Conservation (phyloP, 2,113 vertebrate species). For the Saguinus imperator region DNA sequence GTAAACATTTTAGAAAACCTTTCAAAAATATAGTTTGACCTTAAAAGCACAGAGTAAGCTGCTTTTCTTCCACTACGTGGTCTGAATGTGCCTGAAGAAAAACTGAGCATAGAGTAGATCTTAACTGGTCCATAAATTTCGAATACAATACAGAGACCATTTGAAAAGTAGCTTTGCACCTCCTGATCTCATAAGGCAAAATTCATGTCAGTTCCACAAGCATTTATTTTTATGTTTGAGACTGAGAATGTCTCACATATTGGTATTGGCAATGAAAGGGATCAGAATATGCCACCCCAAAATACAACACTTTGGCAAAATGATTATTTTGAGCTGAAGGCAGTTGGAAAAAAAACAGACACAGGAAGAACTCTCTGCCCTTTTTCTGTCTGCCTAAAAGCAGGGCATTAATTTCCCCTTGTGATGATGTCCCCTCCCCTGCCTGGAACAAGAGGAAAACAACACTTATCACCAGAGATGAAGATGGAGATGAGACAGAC, state of each 20-base stretch:
- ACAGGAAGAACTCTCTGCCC: not conserved
- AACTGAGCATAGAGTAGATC: not conserved
- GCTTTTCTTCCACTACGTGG: not conserved
- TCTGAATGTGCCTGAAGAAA: not conserved
- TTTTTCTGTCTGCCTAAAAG: not conserved
- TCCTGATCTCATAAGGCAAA: not conserved
- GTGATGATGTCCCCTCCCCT: not conserved
- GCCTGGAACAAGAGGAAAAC: not conserved
- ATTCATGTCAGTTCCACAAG: not conserved
- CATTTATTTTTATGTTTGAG: not conserved
- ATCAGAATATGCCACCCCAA: not conserved
- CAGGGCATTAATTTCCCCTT: not conserved
- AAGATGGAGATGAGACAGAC: not conserved
- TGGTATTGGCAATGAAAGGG: not conserved
- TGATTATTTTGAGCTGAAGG: conserved; percentile 21
- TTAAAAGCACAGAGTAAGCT: conserved; percentile 25
- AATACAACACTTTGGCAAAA: not conserved
- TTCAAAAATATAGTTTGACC: conserved; percentile 14
- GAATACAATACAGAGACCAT: not conserved
- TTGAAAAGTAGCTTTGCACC: not conserved
- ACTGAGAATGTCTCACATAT: not conserved
- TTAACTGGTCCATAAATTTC: not conserved
- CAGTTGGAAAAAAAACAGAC: not conserved
- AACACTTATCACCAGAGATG: not conserved
- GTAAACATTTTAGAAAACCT: conserved; percentile 33